These are phyloP conservation scores for Dioctria linearis DNA, from an alignment of 2,888 invertebrate species.

Conservation along the genomic window DNA sequence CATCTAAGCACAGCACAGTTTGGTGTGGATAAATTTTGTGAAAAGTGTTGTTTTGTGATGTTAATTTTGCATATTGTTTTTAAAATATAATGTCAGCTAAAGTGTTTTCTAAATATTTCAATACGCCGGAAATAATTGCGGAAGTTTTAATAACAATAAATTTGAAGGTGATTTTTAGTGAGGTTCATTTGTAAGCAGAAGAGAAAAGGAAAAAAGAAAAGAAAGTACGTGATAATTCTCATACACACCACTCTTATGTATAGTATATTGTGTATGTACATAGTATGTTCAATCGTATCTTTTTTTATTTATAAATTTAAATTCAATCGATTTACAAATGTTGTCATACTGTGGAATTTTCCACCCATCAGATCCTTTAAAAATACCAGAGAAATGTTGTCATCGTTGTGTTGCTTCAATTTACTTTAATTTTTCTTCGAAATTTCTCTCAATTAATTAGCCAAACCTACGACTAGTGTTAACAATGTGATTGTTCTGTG, in stretches of 20 bases:
- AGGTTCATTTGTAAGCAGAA: slow-evolving; percentile 11
- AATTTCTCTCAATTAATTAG: neutral
- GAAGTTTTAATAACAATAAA: neutral
- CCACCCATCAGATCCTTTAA: neutral
- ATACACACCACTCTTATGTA: neutral
- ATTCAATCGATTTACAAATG: slow-evolving; percentile 25
- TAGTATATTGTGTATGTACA: neutral
- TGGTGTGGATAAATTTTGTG: slow-evolving; percentile 12
- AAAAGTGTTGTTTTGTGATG: slow-evolving; percentile 21
- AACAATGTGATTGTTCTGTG: slow-evolving; percentile 21
- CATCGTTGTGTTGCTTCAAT: neutral
- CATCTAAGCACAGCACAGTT: slow-evolving; percentile 1
- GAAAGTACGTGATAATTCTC: slow-evolving; percentile 22
- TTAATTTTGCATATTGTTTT: neutral
- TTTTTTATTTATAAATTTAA: neutral
- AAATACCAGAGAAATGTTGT: too few species aligned
- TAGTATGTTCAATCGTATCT: neutral
- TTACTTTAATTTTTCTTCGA: neutral
- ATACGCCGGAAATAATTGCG: neutral
- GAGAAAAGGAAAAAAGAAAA: neutral
- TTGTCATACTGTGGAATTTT: slow-evolving; percentile 11
- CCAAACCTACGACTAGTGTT: neutral
- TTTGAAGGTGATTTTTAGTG: neutral
- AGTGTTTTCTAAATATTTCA: slow-evolving; percentile 8
- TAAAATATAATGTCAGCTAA: slow-evolving; percentile 27